Evolutionary conservation across 1,140 invertebrate species (phyloP).

Genomic region (Cydia fagiglandana): DNA sequence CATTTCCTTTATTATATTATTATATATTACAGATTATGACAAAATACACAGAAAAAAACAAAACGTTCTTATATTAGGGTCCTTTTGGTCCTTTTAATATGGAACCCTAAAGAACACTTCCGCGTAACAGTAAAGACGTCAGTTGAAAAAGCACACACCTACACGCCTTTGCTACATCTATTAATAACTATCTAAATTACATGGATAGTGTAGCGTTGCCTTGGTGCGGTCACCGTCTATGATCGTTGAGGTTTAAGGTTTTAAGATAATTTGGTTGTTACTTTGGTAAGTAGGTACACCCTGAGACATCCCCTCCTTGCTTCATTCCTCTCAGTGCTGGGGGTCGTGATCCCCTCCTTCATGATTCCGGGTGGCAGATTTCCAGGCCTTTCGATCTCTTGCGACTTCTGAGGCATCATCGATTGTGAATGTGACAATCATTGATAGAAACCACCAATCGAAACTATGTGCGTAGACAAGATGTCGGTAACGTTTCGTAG

Average conservation of each 20-base stretch:
- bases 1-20: too few species aligned
- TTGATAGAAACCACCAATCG: too few species aligned
- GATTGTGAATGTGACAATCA: too few species aligned
- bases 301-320: neutral
- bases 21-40: too few species aligned
- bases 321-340: neutral
- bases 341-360: too few species aligned
- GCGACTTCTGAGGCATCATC: neutral
- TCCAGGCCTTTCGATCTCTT: neutral
- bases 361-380: neutral
- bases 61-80: neutral
- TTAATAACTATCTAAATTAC: neutral
- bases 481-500: too few species aligned
- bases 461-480: too few species aligned
- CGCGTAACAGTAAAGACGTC: conserved; percentile 15
- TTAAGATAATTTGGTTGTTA: too few species aligned
- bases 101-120: conserved; percentile 16
- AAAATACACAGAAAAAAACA: neutral
- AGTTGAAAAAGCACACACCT: conserved; percentile 23
- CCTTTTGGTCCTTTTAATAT: neutral
- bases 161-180: conserved; percentile 4
- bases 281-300: too few species aligned
- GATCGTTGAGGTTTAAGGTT: too few species aligned
- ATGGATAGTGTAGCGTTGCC: too few species aligned
- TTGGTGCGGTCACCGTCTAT: too few species aligned